phyloP scores from a whole-genome alignment of 2,113 vertebrate species.

The Antidorcas marsupialis region DNA sequence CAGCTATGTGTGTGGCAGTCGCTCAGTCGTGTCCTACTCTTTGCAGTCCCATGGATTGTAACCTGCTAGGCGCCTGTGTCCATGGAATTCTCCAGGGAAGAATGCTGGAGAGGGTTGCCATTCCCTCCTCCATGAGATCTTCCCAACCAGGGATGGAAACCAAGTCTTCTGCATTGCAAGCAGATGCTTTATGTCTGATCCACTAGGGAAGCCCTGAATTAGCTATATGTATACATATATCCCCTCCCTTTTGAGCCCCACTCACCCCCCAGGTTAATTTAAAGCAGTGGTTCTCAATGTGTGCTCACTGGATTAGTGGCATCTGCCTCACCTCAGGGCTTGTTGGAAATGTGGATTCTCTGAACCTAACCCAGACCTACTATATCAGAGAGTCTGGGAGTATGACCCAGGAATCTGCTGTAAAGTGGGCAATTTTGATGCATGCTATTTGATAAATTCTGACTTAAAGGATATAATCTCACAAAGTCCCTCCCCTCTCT shows the following conservation, averaged over 20 bases:
- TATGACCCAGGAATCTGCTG: background rate
- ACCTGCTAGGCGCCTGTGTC: background rate
- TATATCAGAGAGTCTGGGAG: background rate
- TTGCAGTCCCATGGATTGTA: background rate
- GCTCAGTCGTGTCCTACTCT: background rate
- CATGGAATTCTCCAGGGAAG: background rate
- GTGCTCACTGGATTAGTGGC: background rate
- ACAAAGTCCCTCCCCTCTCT: background rate
- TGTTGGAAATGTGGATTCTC: background rate
- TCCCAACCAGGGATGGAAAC: background rate
- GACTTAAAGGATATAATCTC: background rate
- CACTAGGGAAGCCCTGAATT: background rate
- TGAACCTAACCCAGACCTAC: background rate
- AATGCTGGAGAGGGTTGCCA: background rate
- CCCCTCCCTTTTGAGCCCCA: background rate
- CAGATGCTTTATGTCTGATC: background rate
- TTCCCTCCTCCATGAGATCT: background rate
- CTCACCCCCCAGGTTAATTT: background rate
- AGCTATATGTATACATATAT: background rate
- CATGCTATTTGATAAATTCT: background rate
- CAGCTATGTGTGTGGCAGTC: background rate
- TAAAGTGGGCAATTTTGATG: background rate
- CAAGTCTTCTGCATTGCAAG: background rate
- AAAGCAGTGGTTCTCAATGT: background rate
- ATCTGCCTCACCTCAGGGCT: background rate